These are phyloP conservation scores for Argyrosomus japonicus DNA, from an alignment of 2,113 vertebrate species.

Conservation along the genomic window DNA sequence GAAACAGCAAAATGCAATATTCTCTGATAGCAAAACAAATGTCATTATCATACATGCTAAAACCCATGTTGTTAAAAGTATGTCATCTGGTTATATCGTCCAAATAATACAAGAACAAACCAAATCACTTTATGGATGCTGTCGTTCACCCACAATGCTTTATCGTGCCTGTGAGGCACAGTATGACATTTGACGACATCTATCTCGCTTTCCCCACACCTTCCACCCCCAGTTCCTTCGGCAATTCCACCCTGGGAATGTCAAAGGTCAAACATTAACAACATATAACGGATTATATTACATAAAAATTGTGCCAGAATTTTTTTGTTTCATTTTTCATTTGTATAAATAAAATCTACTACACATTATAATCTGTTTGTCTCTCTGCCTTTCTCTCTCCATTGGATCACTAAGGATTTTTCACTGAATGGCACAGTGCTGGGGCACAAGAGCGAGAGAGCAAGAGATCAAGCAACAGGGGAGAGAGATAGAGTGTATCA, in stretches of 20 bases:
- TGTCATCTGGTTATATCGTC: slow-evolving; percentile 72
- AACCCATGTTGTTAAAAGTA: slow-evolving; percentile 69
- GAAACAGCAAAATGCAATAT: slow-evolving; percentile 80
- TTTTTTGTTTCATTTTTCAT: slow-evolving; percentile 43
- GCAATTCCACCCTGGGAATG: slow-evolving; percentile 72
- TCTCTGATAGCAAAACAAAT: slow-evolving; percentile 69
- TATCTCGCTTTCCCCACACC: slow-evolving; percentile 60
- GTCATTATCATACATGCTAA: slow-evolving; percentile 71
- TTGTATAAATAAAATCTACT: slow-evolving; percentile 71
- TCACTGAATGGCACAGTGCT: slow-evolving; percentile 51
- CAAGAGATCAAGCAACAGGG: slow-evolving; percentile 66
- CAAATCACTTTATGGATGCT: slow-evolving; percentile 73
- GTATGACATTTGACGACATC: slow-evolving; percentile 72
- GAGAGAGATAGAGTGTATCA: slow-evolving; percentile 74
- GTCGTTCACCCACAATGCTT: slow-evolving; percentile 70
- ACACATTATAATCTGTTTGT: slow-evolving; percentile 57
- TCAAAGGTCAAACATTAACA: slow-evolving; percentile 81
- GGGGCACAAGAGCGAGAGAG: slow-evolving; percentile 53
- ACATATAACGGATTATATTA: slow-evolving; percentile 82
- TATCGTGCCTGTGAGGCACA: slow-evolving; percentile 72
- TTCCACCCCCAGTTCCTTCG: slow-evolving; percentile 34
- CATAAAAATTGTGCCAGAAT: slow-evolving; percentile 79
- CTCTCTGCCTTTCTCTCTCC: slow-evolving; percentile 46
- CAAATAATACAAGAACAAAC: slow-evolving; percentile 74
- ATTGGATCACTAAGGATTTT: slow-evolving; percentile 40